Conservation (phyloP, 2,113 vertebrate species). For the Phalacrocorax pelagicus region DNA sequence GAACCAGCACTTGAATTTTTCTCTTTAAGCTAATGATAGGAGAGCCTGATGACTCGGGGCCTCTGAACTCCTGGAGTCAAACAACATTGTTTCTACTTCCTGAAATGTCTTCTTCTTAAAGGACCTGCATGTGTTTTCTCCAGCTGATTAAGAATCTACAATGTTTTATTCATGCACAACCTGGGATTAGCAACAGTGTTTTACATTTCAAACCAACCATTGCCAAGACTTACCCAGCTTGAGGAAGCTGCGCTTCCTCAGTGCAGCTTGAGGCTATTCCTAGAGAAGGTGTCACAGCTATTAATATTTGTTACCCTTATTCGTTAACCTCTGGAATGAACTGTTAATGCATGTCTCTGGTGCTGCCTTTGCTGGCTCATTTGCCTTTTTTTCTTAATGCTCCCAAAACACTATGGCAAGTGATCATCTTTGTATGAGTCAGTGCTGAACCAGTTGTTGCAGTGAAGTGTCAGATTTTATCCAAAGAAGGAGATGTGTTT, state of each 20-base stretch:
- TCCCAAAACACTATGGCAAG: neutral
- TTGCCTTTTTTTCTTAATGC: neutral
- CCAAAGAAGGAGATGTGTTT: conserved; percentile 54
- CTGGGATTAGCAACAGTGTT: neutral
- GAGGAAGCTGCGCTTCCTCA: neutral
- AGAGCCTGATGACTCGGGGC: neutral
- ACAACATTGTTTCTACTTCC: neutral
- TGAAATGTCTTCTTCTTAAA: conserved; percentile 13
- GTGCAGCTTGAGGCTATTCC: conserved; percentile 1
- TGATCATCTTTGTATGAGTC: conserved; percentile 38
- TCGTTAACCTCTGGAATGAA: conserved; percentile 32
- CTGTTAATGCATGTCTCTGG: neutral
- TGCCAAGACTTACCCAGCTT: neutral
- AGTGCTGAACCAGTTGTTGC: conserved; percentile 11
- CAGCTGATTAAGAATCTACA: neutral
- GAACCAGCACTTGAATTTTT: conserved; percentile 7
- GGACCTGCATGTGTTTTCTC: neutral
- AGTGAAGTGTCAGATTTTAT: conserved; percentile 37
- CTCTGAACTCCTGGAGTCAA: conserved; percentile 19
- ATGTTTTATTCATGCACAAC: conserved; percentile 52
- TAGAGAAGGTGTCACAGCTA: conserved; percentile 31
- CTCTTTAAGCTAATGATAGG: neutral
- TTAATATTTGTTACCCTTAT: neutral
- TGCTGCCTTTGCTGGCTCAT: neutral
- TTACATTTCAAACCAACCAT: conserved; percentile 39